Evolutionary conservation across 2,113 vertebrate species (phyloP), one percentile per base, ranked within the genome.

Genomic region (Microtus pennsylvanicus): DNA sequence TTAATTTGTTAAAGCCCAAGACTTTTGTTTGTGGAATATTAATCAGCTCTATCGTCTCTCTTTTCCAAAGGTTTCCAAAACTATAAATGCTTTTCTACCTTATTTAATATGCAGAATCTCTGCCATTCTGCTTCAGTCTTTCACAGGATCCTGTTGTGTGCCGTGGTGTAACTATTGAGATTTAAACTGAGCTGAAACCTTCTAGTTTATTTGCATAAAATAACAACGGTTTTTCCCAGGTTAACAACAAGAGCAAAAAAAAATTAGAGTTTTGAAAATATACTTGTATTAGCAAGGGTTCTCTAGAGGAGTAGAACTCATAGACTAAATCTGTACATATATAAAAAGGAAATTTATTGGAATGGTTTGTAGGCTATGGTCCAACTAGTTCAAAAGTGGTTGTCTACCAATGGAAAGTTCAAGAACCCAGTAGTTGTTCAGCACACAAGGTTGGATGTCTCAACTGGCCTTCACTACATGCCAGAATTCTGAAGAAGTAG

Each of bases 41-140:
- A 96, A 91, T 97, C 92, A 93, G 42, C 78, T 93, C 78, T 10
- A 45, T 19, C 8, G 14, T 89, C 22, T 75, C 26, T 52, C 3
- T 24, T 87, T 82, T 63, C 61, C 28, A 87, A 92, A 78, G 61
- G 9, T 45, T 82, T 82, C 52, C 7, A 83, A 45, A 72, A 16
- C 4, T 88, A 82, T 55, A 4, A n/a, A 78, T 58, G 28, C 24
- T 50, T 92, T 69, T 38, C 22, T 89, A 78, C 30, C 35, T 91
- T 65, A 21, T 38, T 81, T 83, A 94, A 83, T 33, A 52, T 80
- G 10, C 28, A 83, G 47, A 87, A 67, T 81, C 35, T 80, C 38
- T 77, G 58, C 91, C 30, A 33, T 55, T n/a, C 33, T 74, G 6
- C 19, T 74, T 80, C 69, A 22, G 26, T 22, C 38, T 87, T 87